phyloP scores from a whole-genome alignment of 2,888 invertebrate genomes.

The Callinectes sapidus region DNA sequence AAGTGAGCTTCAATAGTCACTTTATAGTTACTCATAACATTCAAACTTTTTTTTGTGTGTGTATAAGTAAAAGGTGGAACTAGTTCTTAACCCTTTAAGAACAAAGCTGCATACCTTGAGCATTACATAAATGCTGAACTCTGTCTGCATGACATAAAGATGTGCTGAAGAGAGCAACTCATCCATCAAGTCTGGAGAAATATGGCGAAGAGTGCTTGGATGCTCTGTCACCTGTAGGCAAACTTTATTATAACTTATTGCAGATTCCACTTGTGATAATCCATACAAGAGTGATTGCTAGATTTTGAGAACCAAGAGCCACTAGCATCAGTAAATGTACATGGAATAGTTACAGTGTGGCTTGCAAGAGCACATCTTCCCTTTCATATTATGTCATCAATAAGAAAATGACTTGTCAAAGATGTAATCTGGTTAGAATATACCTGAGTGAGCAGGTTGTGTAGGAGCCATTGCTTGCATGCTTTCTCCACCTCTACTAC shows the following conservation, averaged over 20 bases:
- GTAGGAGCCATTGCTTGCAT: conserved; percentile 73
- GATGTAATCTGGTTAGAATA: background rate
- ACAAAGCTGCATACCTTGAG: conserved; percentile 78
- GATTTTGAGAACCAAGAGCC: background rate
- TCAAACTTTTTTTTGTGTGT: background rate
- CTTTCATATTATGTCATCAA: background rate
- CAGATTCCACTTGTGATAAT: background rate
- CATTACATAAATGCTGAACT: conserved; percentile 85
- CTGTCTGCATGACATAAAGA: conserved; percentile 86
- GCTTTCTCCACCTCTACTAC: conserved; percentile 81
- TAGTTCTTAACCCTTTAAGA: background rate
- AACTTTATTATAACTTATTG: background rate
- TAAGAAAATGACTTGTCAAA: background rate
- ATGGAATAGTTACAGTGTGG: background rate
- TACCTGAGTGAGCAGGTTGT: conserved; percentile 72
- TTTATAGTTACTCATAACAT: background rate
- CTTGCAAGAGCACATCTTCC: background rate
- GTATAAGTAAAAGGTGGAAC: background rate
- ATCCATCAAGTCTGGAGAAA: conserved; percentile 80
- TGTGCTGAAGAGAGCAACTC: conserved; percentile 81
- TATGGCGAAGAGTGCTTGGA: conserved; percentile 57
- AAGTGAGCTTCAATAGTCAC: background rate
- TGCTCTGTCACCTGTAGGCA: conserved; percentile 61
- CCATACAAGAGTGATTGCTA: background rate
- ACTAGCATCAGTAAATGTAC: background rate